Conservation (phyloP, 2,888 invertebrate species). For the Agrotis ipsilon region DNA sequence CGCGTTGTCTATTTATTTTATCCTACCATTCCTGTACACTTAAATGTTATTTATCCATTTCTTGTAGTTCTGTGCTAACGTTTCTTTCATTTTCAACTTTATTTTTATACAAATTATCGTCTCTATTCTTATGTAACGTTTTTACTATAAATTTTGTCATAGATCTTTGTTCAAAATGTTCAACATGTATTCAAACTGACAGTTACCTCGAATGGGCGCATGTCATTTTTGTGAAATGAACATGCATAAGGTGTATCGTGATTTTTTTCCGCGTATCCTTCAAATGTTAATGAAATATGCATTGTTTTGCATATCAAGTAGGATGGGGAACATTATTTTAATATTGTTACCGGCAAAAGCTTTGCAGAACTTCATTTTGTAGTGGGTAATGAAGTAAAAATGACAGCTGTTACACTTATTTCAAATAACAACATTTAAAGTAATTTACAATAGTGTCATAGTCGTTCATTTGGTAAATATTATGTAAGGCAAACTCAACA, state of each 20-base stretch:
- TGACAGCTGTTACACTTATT: background rate
- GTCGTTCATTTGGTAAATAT: conserved; percentile 3
- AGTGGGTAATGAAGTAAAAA: background rate
- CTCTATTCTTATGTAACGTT: conserved; percentile 4
- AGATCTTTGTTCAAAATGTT: conserved; percentile 26
- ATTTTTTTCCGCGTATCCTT: conserved; percentile 42
- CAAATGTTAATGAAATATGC: conserved; percentile 48
- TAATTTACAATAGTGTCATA: background rate
- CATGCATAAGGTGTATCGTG: conserved; percentile 44
- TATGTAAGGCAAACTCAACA: background rate
- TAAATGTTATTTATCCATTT: conserved; percentile 54
- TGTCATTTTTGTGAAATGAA: conserved; percentile 57
- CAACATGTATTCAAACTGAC: conserved; percentile 17
- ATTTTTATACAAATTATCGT: conserved; percentile 3
- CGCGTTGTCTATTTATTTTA: conserved; percentile 61
- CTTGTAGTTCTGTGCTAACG: conserved; percentile 34
- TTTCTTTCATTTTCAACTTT: conserved; percentile 23
- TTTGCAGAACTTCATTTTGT: conserved; percentile 7
- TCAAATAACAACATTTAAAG: background rate
- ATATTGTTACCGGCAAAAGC: conserved; percentile 12
- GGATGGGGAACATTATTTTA: conserved; percentile 35
- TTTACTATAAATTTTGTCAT: conserved; percentile 12
- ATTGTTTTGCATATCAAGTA: conserved; percentile 50
- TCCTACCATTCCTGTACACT: conserved; percentile 52
- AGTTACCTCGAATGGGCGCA: conserved; percentile 45